Conservation (phyloP, 2,888 invertebrate species). For the Troides aeacus region DNA sequence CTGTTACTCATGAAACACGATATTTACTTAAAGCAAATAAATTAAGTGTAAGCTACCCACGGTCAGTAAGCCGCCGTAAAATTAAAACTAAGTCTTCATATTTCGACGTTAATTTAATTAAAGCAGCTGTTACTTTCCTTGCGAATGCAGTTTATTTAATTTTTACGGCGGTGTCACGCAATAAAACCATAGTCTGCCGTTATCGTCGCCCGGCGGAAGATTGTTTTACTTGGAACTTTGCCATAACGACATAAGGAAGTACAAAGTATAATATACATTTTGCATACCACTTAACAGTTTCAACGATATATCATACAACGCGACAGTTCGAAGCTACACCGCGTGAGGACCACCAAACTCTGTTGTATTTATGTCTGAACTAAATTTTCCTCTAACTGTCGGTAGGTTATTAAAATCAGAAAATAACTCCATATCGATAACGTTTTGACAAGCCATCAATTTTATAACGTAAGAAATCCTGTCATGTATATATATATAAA, state of each 20-base stretch:
- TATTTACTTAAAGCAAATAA: neutral
- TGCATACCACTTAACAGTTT: conserved; percentile 77
- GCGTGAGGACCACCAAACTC: conserved; percentile 30
- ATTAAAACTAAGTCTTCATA: conserved; percentile 15
- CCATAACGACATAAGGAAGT: conserved; percentile 77
- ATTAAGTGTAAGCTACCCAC: neutral
- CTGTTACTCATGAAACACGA: neutral
- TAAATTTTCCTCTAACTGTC: neutral
- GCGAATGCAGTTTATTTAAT: conserved; percentile 53
- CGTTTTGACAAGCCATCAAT: no score
- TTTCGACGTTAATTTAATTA: conserved; percentile 26
- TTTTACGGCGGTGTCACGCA: conserved; percentile 64
- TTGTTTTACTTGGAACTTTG: conserved; percentile 75
- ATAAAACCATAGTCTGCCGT: conserved; percentile 65
- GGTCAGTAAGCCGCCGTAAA: conserved; percentile 1
- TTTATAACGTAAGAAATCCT: no score
- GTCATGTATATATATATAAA: no score
- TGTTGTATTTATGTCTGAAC: neutral
- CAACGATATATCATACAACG: conserved; percentile 61
- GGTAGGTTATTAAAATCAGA: neutral
- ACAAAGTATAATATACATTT: conserved; percentile 76
- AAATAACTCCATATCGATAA: no score
- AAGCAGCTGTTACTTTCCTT: conserved; percentile 31
- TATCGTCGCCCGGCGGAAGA: conserved; percentile 69
- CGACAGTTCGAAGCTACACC: conserved; percentile 56